Evolutionary conservation across 1,140 invertebrate genomes (phyloP), one percentile per base, ranked within the genome.

Genomic region (Diprion similis): DNA sequence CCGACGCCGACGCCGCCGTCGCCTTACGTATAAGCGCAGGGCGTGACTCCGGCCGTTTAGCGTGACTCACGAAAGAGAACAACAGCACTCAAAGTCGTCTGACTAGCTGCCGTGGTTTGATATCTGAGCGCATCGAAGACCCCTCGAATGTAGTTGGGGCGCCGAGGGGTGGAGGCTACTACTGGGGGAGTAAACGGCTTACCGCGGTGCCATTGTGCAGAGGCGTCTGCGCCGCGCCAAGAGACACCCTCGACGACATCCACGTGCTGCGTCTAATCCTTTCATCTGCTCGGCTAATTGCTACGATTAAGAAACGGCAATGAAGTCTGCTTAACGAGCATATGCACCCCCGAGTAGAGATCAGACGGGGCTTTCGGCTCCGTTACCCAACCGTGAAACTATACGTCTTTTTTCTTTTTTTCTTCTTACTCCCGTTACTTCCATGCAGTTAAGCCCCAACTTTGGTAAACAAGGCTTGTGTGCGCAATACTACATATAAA

Each of bases 221-320:
- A 59, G 51, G 51, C 51, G 51, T 59, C 51, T 59, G 51, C 51
- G 51, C 51, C 24, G 24, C 24, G 24, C 24, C 24, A 37, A 37
- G 24, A 37, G 24, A 37, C 24, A 15, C 51, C n/a, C 51, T 17
- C 51, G 51, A 17, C 51, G 51, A 59, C 51, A 59, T 59, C 51
- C 51, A 59, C 51, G 51, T 59, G 51, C 51, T 17, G 51, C 51
- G 51, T 59, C 66, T 68, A 68, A 68, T 68, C 66, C 66, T 68
- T 68, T 45, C 66, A 68, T 68, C 66, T 68, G 66, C 66, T 45
- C 18, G 66, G 66, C 66, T 68, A 68, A 68, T 68, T 68, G 66
- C 15, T 68, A 68, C 66, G 66, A 68, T 68, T 68, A 68, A 18
- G 66, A 68, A 68, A 19, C 37, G 37, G 51, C 51, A 59, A 59